phyloP scores from a whole-genome alignment of 2,888 invertebrate species.

The Oxyteleia sp. region DNA sequence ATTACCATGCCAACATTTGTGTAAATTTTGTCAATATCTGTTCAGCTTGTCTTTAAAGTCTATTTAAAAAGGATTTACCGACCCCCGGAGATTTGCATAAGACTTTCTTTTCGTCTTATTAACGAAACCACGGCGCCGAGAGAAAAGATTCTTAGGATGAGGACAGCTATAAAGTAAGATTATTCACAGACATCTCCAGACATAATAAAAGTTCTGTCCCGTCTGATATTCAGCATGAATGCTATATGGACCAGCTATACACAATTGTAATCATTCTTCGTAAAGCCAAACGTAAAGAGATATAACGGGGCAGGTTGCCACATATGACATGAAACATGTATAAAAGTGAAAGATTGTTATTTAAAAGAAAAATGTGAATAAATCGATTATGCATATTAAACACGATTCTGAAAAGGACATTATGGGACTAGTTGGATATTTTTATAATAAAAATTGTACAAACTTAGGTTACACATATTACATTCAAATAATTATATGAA shows the following conservation, averaged over 20 bases:
- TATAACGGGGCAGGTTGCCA: neutral
- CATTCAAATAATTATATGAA: too few relatives aligned
- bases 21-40: neutral
- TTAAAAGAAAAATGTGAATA: too few relatives aligned
- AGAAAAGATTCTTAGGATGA: slow-evolving; percentile 29
- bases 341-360: too few relatives aligned
- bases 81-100: slow-evolving; percentile 46
- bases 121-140: slow-evolving; percentile 31
- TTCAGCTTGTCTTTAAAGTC: slow-evolving; percentile 21
- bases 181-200: slow-evolving; percentile 33
- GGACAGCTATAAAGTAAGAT: slow-evolving; percentile 39
- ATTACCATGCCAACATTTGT: too few relatives aligned
- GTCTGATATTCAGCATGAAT: slow-evolving; percentile 31
- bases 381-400: too few relatives aligned
- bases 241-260: slow-evolving; percentile 9
- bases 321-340: too few relatives aligned
- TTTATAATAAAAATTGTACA: too few relatives aligned
- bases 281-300: slow-evolving; percentile 4
- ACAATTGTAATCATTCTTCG: slow-evolving; percentile 3
- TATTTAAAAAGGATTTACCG: slow-evolving; percentile 59
- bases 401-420: too few relatives aligned
- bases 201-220: slow-evolving; percentile 26
- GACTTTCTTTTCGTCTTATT: slow-evolving; percentile 47
- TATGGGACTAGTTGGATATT: too few relatives aligned
- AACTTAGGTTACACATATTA: too few relatives aligned